phyloP scores from a whole-genome alignment of 2,113 vertebrate species.

The Corvus moneduloides region DNA sequence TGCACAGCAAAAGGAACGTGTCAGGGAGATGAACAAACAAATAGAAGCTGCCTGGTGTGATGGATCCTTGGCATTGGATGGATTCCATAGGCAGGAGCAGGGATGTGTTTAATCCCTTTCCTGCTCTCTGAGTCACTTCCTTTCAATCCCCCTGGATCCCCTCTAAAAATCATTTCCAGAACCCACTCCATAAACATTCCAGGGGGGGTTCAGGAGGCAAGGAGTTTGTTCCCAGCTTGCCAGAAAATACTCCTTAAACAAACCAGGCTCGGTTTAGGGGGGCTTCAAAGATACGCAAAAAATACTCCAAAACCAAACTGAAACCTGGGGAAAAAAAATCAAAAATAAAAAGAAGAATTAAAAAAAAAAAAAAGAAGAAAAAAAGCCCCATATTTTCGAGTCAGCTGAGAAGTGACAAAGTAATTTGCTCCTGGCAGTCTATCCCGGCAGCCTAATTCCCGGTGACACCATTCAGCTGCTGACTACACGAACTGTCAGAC shows the following conservation, averaged over 20 bases:
- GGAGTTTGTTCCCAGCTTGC: background rate
- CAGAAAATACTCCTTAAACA: constrained; percentile 19
- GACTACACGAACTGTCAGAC: constrained; percentile 77
- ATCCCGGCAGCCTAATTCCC: constrained; percentile 75
- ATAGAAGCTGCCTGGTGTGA: background rate
- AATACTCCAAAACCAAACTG: background rate
- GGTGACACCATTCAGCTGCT: constrained; percentile 77
- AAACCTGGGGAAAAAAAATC: background rate
- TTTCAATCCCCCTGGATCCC: background rate
- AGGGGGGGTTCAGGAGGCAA: fast-evolving
- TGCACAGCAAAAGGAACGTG: background rate
- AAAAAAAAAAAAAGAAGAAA: background rate
- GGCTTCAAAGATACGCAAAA: background rate
- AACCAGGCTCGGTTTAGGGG: background rate
- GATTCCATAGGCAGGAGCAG: background rate
- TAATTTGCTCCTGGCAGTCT: constrained; percentile 78
- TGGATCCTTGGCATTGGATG: background rate
- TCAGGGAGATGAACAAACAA: background rate
- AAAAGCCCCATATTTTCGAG: constrained; percentile 60
- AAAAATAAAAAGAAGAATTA: background rate
- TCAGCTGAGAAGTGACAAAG: constrained; percentile 75
- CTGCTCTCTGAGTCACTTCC: background rate
- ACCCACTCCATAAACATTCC: background rate
- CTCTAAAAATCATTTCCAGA: background rate
- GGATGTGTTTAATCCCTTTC: background rate